phyloP scores from a whole-genome alignment of 2,797 vertebrate species.

The Pitangus sulphuratus region DNA sequence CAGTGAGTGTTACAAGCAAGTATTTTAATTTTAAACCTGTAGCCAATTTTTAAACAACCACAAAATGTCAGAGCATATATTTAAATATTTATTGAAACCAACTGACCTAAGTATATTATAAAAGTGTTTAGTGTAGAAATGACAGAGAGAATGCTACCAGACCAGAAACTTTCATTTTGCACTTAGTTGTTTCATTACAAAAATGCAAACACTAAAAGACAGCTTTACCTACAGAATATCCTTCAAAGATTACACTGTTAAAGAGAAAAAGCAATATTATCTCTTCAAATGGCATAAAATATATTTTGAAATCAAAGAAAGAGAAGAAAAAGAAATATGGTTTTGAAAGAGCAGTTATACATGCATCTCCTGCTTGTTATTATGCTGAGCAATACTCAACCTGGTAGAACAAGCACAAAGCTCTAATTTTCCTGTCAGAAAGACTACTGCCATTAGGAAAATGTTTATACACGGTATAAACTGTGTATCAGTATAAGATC shows the following conservation, averaged over 20 bases:
- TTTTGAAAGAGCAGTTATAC: neutral
- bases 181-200: neutral
- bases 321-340: neutral
- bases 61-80: neutral
- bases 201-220: neutral
- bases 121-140: neutral
- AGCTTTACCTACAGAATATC: neutral
- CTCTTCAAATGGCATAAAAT: neutral
- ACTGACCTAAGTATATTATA: neutral
- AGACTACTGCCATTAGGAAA: neutral
- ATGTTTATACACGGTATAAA: neutral
- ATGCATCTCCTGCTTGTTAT: neutral
- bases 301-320: neutral
- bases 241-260: neutral
- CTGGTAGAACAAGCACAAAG: neutral
- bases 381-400: neutral
- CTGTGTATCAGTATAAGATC: neutral
- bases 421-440: neutral
- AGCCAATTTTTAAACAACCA: constrained; percentile 1
- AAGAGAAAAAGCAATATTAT: neutral
- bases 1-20: neutral
- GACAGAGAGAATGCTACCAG: neutral
- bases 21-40: neutral
- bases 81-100: neutral
- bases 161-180: neutral